These are phyloP conservation scores for Lagria hirta DNA, from an alignment of 2,888 invertebrate genomes.

Conservation along the genomic window DNA sequence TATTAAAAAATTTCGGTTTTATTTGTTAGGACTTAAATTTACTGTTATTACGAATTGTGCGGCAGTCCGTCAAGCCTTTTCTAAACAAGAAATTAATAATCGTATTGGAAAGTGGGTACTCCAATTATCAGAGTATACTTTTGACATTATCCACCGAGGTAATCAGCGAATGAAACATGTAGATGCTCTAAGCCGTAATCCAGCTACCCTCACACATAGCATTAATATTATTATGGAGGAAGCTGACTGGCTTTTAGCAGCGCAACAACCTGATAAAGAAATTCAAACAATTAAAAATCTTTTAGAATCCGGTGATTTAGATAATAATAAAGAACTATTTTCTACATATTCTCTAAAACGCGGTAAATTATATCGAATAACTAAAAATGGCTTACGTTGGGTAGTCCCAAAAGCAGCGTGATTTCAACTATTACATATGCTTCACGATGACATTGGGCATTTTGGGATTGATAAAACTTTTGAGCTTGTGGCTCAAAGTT, in stretches of 20 bases:
- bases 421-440: slow-evolving; percentile 32
- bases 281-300: slow-evolving; percentile 5
- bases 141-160: slow-evolving; percentile 14
- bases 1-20: no score
- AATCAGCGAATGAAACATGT: slow-evolving; percentile 21
- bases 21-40: no score
- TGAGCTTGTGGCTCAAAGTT: slow-evolving; percentile 11
- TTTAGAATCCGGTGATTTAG: slow-evolving; percentile 9
- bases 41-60: slow-evolving; percentile 34
- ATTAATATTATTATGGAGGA: slow-evolving; percentile 12
- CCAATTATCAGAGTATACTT: slow-evolving; percentile 16
- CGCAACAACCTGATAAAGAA: slow-evolving; percentile 10
- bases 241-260: slow-evolving; percentile 25
- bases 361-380: slow-evolving; percentile 26
- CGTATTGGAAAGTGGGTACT: slow-evolving; percentile 25
- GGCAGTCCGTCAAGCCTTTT: slow-evolving; percentile 17
- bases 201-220: not conserved
- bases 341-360: slow-evolving; percentile 16
- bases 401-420: slow-evolving; percentile 33
- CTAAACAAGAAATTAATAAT: slow-evolving; percentile 22
- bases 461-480: slow-evolving; percentile 36
- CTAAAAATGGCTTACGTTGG: slow-evolving; percentile 14
- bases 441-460: slow-evolving; percentile 40
- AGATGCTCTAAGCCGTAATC: slow-evolving; percentile 26
- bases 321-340: slow-evolving; percentile 5